Percentiles rank a stretch among this genome's conserved stretches.
Evolutionary conservation across 2,797 vertebrate genomes (phyloP).

Genomic region (Anolis apletophallus): DNA sequence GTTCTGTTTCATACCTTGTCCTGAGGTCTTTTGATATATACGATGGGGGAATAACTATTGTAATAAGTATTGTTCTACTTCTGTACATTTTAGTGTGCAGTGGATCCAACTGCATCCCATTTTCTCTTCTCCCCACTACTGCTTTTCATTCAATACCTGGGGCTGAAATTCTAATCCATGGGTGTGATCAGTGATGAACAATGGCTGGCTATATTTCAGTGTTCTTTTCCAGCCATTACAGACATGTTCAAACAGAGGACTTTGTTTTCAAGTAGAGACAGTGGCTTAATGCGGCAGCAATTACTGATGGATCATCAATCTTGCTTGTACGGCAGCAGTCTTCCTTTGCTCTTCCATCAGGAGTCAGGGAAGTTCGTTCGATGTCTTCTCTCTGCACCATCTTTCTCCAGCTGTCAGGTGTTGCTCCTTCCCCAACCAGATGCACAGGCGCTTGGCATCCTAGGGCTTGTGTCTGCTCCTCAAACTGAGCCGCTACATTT

Average conservation of each 20-base stretch:
- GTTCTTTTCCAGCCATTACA: not conserved
- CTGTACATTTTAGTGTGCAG: constrained; percentile 21
- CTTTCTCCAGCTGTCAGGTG: constrained; percentile 49
- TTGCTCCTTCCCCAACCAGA: constrained; percentile 47
- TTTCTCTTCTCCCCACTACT: constrained; percentile 35
- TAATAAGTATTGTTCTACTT: not conserved
- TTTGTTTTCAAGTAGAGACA: constrained; percentile 29
- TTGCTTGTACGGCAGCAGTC: constrained; percentile 42
- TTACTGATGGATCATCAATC: constrained; percentile 56
- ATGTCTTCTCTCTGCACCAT: constrained; percentile 46
- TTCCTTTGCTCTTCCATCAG: constrained; percentile 38
- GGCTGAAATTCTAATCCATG: constrained; percentile 42
- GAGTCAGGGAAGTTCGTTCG: constrained; percentile 36
- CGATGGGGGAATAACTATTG: not conserved
- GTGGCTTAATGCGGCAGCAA: constrained; percentile 35
- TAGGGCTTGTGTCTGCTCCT: constrained; percentile 43
- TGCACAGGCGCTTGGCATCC: not conserved
- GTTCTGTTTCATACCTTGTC: no score
- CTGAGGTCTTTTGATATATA: no score
- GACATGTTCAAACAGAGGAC: not conserved
- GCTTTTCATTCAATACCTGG: not conserved
- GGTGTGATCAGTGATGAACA: not conserved
- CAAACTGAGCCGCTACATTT: constrained; percentile 39
- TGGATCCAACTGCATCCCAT: not conserved
- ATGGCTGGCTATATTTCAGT: not conserved